Evolutionary conservation across 2,113 vertebrate genomes (phyloP).

Genomic region (Xenus cinereus): DNA sequence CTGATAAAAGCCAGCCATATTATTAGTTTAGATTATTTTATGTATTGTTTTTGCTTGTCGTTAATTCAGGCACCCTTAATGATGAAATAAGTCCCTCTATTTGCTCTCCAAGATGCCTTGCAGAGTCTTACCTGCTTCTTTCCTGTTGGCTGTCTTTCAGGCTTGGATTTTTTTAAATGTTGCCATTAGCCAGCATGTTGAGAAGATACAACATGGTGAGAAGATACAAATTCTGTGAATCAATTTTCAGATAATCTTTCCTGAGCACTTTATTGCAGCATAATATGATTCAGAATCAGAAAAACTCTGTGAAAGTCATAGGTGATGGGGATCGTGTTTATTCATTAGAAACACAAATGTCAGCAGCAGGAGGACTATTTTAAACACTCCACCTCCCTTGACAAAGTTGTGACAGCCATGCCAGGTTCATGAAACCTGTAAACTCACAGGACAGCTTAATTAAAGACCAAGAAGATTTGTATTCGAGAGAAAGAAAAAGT

Average conservation of each 20-base stretch:
- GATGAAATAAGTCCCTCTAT: not conserved
- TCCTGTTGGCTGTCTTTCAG: not conserved
- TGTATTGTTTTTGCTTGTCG: fast-evolving
- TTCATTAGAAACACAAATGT: conserved; percentile 38
- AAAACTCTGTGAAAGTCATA: not conserved
- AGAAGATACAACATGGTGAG: no score
- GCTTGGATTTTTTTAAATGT: not conserved
- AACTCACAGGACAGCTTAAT: conserved; percentile 39
- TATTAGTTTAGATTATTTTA: not conserved
- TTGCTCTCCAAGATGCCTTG: not conserved
- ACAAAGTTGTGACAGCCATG: not conserved
- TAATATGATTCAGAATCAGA: not conserved
- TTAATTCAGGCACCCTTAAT: not conserved
- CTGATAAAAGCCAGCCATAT: not conserved
- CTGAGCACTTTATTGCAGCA: not conserved
- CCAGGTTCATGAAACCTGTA: conserved; percentile 18
- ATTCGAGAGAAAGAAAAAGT: not conserved
- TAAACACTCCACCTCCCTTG: not conserved
- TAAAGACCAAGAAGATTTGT: conserved; percentile 20
- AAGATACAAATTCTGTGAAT: not conserved
- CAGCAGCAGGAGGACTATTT: conserved; percentile 6
- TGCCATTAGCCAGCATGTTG: not conserved
- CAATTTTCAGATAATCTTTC: not conserved
- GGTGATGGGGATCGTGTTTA: conserved; percentile 21
- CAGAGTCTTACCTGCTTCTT: not conserved